phyloP scores from a whole-genome alignment of 2,797 vertebrate species.

The Sebastes jordani region DNA sequence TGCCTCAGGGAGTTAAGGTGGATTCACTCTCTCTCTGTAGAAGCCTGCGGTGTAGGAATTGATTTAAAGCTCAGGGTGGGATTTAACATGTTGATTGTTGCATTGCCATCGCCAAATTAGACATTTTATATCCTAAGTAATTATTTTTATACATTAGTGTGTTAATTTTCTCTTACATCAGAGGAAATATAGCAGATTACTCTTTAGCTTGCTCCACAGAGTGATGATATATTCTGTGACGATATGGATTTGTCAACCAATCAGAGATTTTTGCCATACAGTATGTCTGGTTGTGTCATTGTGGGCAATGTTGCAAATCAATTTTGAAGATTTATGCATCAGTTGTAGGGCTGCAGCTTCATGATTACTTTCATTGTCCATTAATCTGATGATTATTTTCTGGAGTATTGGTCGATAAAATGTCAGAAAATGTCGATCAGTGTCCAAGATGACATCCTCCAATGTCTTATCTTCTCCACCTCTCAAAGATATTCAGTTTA shows the following conservation, averaged over 20 bases:
- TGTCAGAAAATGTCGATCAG: no score
- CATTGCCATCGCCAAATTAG: background rate
- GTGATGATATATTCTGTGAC: background rate
- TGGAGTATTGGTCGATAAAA: accelerated
- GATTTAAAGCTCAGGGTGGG: background rate
- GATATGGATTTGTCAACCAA: background rate
- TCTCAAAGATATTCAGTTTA: no score
- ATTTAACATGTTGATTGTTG: conserved; percentile 6
- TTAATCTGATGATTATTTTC: no score
- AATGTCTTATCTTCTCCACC: accelerated
- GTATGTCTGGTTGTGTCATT: background rate
- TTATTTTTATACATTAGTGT: background rate
- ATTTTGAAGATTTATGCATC: background rate
- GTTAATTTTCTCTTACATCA: background rate
- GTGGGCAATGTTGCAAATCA: background rate
- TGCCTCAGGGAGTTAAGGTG: background rate
- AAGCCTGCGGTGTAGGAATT: background rate
- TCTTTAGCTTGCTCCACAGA: background rate
- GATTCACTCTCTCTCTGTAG: conserved; percentile 7
- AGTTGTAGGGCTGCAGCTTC: no score
- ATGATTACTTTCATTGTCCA: no score
- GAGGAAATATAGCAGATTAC: background rate
- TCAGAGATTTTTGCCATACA: background rate
- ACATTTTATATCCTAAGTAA: background rate
- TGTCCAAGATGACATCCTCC: accelerated